Base-by-base conservation (phyloP, 2,888 invertebrate species). In the Mactromeris polynyma region DNA sequence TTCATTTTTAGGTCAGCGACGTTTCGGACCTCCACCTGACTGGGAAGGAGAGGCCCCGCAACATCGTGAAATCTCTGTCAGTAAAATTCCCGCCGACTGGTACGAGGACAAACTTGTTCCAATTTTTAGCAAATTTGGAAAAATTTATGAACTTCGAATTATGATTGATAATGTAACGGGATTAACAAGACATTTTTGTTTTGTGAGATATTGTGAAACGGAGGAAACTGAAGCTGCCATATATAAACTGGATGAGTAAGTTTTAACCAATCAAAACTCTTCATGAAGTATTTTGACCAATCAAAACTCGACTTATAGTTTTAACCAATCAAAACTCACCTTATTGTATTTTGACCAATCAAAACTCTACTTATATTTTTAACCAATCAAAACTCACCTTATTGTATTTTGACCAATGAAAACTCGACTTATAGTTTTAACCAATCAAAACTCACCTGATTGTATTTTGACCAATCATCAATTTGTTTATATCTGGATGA, bases 41-140 rank as follows among this genome's bases (percentile, higher is more conserved):
- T 90, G 90, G 90, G 92, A 89, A 54, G 92, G 92, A 2, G 64
- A 64, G 0, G 82, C 86, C 7, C 90, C 90, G 2, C 40, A 26
- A 2, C 90, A 90, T 42, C 21, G 81, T 9, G 90, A 90, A 64
- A 88, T 92, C 19, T 86, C 85, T 19, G 64, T 92, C 40, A 87
- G 88, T 46, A 88, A 89, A 38, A 51, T 92, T 9, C 92, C 92
- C 0, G 54, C 81, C 14, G 86, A 89, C 51, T 92, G 92, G 92
- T 92, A 89, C 36, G 92, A 92, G 54, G 92, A 92, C 38, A 89
- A 80, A 33, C 89, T 92, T 11, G 90, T 92, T 17, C 90, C 92
- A 7, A n/a, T 90, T 11, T 83, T 92, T n/a, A 81, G 87, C 1
- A 87, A 90, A 79, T 89, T 85, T 54, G 92, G 92, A 0, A 87